phyloP scores from a whole-genome alignment of 2,888 invertebrate genomes.

The Cheilosia vernalis region DNA sequence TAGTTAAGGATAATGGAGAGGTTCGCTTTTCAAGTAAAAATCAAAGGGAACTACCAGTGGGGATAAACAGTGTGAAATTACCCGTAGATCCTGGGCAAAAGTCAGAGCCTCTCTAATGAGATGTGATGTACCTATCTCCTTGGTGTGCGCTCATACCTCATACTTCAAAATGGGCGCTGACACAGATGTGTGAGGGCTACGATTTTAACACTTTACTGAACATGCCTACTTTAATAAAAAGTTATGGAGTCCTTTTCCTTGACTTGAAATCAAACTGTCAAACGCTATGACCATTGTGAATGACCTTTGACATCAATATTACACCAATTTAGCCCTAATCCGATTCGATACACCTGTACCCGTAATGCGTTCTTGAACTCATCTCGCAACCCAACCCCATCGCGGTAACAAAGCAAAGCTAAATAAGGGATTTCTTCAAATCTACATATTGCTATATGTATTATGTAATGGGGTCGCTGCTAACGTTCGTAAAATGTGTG shows the following conservation, averaged over 20 bases:
- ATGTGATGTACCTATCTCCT: constrained; percentile 59
- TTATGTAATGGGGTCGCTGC: constrained; percentile 58
- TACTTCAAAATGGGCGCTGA: no score
- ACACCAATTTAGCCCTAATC: background rate
- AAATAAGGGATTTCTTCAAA: constrained; percentile 36
- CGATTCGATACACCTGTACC: background rate
- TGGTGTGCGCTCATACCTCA: background rate
- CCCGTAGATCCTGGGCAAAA: constrained; percentile 66
- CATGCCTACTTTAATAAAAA: no score
- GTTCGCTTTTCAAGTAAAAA: constrained; percentile 46
- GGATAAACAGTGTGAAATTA: constrained; percentile 71
- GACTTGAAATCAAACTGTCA: no score
- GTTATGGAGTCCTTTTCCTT: no score
- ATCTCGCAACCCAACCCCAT: background rate
- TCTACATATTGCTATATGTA: constrained; percentile 56
- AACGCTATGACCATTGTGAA: no score
- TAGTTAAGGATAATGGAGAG: constrained; percentile 12
- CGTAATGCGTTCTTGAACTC: background rate
- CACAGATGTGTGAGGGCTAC: no score
- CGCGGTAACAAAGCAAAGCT: background rate
- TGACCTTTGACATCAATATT: no score
- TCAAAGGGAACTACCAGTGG: constrained; percentile 54
- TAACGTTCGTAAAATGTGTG: constrained; percentile 42
- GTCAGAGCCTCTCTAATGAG: constrained; percentile 51
- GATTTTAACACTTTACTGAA: no score